Evolutionary conservation across 2,888 invertebrate genomes (phyloP).

Genomic region (Nephrotoma flavescens): DNA sequence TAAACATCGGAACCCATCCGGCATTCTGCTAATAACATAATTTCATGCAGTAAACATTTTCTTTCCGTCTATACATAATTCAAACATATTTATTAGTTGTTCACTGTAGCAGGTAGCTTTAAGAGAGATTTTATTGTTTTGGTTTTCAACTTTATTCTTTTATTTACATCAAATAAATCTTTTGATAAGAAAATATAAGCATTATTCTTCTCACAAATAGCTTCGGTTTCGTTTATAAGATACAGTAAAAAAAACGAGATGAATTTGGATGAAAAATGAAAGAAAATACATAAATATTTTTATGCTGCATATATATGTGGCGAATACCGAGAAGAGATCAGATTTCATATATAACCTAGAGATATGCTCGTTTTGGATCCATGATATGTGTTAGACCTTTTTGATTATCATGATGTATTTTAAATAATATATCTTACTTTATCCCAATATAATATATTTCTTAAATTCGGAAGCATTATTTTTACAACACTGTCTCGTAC

Average conservation of each 20-base stretch:
- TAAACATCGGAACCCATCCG: too few species aligned
- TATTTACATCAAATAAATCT: not conserved
- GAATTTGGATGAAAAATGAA: not conserved
- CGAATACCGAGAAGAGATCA: not conserved
- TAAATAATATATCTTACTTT: not conserved
- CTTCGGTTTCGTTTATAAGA: not conserved
- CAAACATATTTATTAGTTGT: too few species aligned
- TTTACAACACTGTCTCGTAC: not conserved
- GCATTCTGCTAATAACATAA: too few species aligned
- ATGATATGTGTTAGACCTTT: not conserved
- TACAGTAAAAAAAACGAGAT: not conserved
- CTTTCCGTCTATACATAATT: not conserved
- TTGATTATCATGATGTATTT: not conserved
- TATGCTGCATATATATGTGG: not conserved
- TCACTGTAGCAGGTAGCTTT: not conserved
- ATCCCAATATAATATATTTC: not conserved
- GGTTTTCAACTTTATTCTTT: not conserved
- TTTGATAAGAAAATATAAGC: not conserved
- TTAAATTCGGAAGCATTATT: not conserved
- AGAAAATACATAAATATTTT: not conserved
- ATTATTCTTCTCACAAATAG: not conserved
- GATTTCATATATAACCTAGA: not conserved
- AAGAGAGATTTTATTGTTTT: not conserved
- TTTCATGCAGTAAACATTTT: not conserved
- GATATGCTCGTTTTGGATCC: not conserved